These are phyloP conservation scores for Melinaea marsaeus DNA, from an alignment of 2,888 invertebrate genomes.

Conservation along the genomic window DNA sequence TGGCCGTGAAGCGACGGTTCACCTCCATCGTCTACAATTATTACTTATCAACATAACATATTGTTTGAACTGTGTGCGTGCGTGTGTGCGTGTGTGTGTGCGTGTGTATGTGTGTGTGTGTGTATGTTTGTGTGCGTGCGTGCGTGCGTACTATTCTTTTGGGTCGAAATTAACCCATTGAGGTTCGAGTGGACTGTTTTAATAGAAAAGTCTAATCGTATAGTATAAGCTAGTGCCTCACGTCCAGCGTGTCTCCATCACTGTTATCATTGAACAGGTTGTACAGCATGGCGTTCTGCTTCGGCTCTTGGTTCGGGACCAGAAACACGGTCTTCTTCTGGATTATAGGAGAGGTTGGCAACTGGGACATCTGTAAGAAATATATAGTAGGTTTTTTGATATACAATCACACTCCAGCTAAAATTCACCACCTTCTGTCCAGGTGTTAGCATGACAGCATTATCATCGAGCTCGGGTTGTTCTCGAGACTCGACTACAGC, in stretches of 20 bases:
- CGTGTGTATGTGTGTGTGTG: no score
- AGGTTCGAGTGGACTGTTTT: neutral
- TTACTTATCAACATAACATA: neutral
- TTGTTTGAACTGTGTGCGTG: neutral
- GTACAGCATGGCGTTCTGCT: slow-evolving; percentile 36
- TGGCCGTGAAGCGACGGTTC: slow-evolving; percentile 44
- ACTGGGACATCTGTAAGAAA: slow-evolving; percentile 1
- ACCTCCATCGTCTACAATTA: slow-evolving; percentile 36
- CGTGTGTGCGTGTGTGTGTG: no score
- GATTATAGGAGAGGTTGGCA: slow-evolving; percentile 21
- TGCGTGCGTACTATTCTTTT: neutral
- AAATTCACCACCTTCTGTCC: slow-evolving; percentile 23
- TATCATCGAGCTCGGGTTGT: slow-evolving; percentile 44
- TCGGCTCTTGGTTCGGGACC: slow-evolving; percentile 33
- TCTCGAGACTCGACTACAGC: neutral
- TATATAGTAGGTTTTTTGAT: neutral
- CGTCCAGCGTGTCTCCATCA: slow-evolving; percentile 41
- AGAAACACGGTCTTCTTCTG: slow-evolving; percentile 25
- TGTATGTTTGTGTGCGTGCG: no score
- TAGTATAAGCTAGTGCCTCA: slow-evolving; percentile 20
- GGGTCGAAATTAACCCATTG: neutral
- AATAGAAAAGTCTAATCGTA: neutral
- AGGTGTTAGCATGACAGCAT: slow-evolving; percentile 43
- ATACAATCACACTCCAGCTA: neutral
- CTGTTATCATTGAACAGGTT: slow-evolving; percentile 51